Evolutionary conservation across 1,140 invertebrate genomes (phyloP), one percentile per base, ranked within the genome.

Genomic region (Pogonus chalceus): DNA sequence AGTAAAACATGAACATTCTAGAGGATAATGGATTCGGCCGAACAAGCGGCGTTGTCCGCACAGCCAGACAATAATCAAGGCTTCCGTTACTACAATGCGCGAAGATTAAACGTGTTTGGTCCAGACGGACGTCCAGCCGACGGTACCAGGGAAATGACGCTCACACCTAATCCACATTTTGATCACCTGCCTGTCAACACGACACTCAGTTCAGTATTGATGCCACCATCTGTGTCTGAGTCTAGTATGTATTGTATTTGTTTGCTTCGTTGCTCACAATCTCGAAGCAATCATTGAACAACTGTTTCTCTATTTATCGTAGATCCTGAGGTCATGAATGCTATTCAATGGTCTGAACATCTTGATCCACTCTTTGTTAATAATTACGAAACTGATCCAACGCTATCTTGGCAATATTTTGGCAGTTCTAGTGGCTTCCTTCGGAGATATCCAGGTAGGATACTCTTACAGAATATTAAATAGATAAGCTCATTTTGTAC

Each of bases 341-440:
- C 88, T 21, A 85, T 97, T 63, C 83, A 89, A 64, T 97, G 94
- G 94, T 94, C 92, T 35, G 85, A 89, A 57, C 82, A 87, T 59
- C 76, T 98, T 62, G 91, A 96, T 73, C 82, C 87, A 31, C 77
- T 92, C 49, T 98, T 96, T 72, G 81, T 85, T 57, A 88, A 90
- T 67, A 97, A 98, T 75, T 90, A 91, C 63, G 86, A 94, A 66
- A 83, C 85, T 62, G 92, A 97, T 76, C 85, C 90, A 0, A 83
- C 89, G 0, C 77, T 98, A 3, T 87, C 90, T 18, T 97, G 92
- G 93, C 95, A 98, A 73, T 98, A 94, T 74, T 97, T 95, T 72
- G 93, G 94, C 50, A 93, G 90, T 49, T 86, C 89, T 31, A 79
- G 83, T 1, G 94, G 95, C 26, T 96, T 96, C 69, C 79, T 98